These are phyloP conservation scores for Gastrophryne carolinensis DNA, from an alignment of 2,797 vertebrate species.

Conservation along the genomic window DNA sequence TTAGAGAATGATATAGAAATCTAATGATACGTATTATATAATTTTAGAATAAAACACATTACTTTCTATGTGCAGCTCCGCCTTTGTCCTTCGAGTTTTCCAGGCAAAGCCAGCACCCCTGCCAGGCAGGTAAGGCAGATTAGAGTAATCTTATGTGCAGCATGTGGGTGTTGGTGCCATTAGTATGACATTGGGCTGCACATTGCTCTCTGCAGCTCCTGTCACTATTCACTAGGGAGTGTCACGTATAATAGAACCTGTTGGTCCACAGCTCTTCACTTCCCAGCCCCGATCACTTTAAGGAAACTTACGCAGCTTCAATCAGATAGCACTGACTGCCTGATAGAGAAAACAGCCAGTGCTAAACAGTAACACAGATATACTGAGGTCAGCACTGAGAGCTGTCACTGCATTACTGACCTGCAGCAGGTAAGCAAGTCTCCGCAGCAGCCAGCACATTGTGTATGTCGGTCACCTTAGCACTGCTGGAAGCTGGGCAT, in stretches of 20 bases:
- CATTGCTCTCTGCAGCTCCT: neutral
- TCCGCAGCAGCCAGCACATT: neutral
- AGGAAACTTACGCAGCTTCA: neutral
- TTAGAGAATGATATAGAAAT: too few relatives aligned
- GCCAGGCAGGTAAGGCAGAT: conserved; percentile 35
- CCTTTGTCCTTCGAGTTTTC: neutral
- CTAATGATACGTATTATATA: neutral
- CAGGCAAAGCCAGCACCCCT: neutral
- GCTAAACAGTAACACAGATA: neutral
- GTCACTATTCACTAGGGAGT: conserved; percentile 13
- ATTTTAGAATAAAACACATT: neutral
- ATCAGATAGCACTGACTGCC: neutral
- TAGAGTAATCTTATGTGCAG: conserved; percentile 29
- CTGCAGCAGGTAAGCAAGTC: conserved; percentile 37
- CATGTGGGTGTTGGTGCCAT: conserved; percentile 36
- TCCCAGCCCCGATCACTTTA: neutral
- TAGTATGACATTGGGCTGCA: conserved; percentile 4
- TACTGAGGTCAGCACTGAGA: neutral
- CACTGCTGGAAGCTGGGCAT: neutral
- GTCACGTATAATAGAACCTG: conserved; percentile 40
- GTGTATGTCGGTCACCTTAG: neutral
- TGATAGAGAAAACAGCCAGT: neutral
- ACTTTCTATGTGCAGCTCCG: neutral
- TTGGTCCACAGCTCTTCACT: conserved; percentile 19
- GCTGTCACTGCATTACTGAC: neutral